phyloP scores from a whole-genome alignment of 2,797 vertebrate species.

The Tympanoctomys barrerae region DNA sequence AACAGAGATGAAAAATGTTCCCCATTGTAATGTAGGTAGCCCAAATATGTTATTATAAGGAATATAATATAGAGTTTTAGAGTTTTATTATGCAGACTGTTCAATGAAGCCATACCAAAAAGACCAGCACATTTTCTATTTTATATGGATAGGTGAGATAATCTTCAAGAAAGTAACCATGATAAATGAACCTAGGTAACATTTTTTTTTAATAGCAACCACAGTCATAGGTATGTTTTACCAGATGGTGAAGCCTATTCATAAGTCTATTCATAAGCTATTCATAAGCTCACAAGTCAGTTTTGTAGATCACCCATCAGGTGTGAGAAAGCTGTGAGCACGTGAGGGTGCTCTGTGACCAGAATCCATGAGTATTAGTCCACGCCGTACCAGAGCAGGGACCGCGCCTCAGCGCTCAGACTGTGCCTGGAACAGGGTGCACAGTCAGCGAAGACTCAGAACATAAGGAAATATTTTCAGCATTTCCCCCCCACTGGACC shows the following conservation, averaged over 20 bases:
- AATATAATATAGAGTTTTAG: neutral
- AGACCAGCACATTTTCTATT: neutral
- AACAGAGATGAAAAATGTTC: slow-evolving; percentile 9
- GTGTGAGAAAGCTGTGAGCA: neutral
- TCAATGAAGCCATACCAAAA: slow-evolving; percentile 35
- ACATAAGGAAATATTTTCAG: neutral
- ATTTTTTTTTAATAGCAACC: neutral
- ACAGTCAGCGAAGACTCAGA: neutral
- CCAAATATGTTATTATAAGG: slow-evolving; percentile 13
- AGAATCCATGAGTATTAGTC: neutral
- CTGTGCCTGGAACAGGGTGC: neutral
- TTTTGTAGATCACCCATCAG: neutral
- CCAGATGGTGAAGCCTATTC: neutral
- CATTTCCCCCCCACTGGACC: neutral
- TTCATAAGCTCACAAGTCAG: too few relatives aligned
- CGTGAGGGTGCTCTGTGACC: neutral
- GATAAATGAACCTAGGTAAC: neutral
- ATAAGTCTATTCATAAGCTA: neutral
- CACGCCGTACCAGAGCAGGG: neutral
- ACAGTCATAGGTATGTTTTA: neutral
- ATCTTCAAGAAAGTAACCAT: neutral
- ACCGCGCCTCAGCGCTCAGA: neutral
- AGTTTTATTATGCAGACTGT: slow-evolving; percentile 23
- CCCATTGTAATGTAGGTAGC: slow-evolving; percentile 14
- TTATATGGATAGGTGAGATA: neutral